Evolutionary conservation across 2,113 vertebrate genomes (phyloP).

Genomic region (Nothoprocta perdicaria): DNA sequence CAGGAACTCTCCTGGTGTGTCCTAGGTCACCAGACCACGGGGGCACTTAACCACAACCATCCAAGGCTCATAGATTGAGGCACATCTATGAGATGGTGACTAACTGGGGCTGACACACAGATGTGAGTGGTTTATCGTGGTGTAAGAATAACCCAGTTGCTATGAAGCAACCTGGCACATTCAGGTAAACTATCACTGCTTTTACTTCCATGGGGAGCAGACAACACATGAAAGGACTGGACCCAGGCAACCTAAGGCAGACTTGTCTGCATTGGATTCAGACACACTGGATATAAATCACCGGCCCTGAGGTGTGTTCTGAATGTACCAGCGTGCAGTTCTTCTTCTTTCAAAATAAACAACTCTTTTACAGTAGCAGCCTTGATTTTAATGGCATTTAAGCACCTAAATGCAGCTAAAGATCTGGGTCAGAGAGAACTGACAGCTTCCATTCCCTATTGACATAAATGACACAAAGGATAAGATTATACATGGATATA

Average conservation of each 20-base stretch:
- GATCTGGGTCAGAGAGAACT: neutral
- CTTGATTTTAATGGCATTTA: conserved; percentile 36
- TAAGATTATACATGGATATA: neutral
- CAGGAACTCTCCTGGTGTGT: neutral
- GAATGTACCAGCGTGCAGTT: fast-evolving
- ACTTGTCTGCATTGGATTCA: neutral
- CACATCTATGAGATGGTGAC: neutral
- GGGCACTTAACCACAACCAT: neutral
- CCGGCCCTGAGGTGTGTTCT: neutral
- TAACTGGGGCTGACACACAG: neutral
- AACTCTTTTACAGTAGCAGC: neutral
- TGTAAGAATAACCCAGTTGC: neutral
- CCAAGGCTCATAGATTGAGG: neutral
- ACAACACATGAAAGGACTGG: fast-evolving
- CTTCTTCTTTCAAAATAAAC: conserved; percentile 11
- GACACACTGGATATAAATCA: neutral
- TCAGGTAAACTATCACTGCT: neutral
- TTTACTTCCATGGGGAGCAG: neutral
- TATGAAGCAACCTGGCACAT: neutral
- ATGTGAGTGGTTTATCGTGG: fast-evolving
- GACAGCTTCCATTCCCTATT: conserved; percentile 6
- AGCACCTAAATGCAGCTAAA: conserved; percentile 8
- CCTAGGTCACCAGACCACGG: neutral
- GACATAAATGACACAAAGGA: conserved; percentile 1
- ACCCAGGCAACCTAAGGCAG: neutral